Evolutionary conservation across 1,140 invertebrate species (phyloP), one percentile per base, ranked within the genome.

Genomic region (Pogonomyrmex californicus): DNA sequence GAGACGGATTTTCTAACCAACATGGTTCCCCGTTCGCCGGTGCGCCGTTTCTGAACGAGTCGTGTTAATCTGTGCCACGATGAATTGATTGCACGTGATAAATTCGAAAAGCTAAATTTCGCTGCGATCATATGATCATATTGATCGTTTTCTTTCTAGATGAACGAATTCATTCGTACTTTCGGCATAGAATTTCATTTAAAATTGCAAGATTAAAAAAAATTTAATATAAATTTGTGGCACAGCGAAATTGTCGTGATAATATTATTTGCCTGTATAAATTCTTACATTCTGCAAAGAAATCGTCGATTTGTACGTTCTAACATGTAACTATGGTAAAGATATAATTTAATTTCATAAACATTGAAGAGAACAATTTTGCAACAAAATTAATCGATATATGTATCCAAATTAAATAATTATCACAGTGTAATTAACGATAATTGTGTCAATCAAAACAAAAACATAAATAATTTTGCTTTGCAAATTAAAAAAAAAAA

Each of bases 361-460:
- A 65, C 6, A 44, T 68, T 77, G 49, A 70, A 56, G 49, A 44
- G 23, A 49, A 30, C 41, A 47, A 33, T n/a, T 54, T 56, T 17
- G 49, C 63, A 33, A 44, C 44, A 56, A 81, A 81, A 70, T 81
- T 47, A 70, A 41, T 41, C 63, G 44, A 65, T 33, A 51, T 49
- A 7, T 49, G 41, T 17, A 23, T 70, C 23, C 38, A 23, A 54
- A 70, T 81, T 47, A 58, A 81, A 70, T 70, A 81, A 81, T 81
- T 81, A 70, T 70, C 38, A 41, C 38, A 44, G 78, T 36, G 54
- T 56, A 81, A 81, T 81, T 30, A 81, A 38, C 60, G 77, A 54
- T 44, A 81, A 81, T 70, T 56, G 51, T 65, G 63, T n/a, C n/a
- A n/a, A 58, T 12, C 10, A 12, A 41, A 81, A 70, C 70, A 47